Percentiles rank a stretch among this genome's conserved stretches.
These are phyloP conservation scores for Zaprionus lineosus DNA, from an alignment of 2,888 invertebrate species.

Conservation along the genomic window DNA sequence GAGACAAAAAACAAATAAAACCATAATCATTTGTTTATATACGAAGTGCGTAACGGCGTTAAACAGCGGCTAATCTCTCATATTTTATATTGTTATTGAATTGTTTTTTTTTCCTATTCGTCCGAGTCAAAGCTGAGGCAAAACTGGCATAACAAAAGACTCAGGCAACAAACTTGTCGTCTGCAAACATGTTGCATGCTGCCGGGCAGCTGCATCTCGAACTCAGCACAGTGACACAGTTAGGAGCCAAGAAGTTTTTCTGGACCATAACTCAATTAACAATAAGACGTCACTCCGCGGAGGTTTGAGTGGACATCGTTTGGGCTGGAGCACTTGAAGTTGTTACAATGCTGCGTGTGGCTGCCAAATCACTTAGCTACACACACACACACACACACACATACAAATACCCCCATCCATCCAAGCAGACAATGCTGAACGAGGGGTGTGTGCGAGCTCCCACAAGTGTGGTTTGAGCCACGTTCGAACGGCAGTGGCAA, in stretches of 20 bases:
- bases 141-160: constrained; percentile 69
- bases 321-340: constrained; percentile 23
- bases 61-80: constrained; percentile 9
- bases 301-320: constrained; percentile 45
- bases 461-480: constrained; percentile 50
- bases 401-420: neutral
- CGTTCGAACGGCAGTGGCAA: constrained; percentile 56
- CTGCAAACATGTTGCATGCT: constrained; percentile 53
- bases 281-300: constrained; percentile 43
- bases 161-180: constrained; percentile 65
- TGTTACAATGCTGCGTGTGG: constrained; percentile 3
- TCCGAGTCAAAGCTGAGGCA: constrained; percentile 6
- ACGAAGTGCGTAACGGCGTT: constrained; percentile 50
- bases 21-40: constrained; percentile 48
- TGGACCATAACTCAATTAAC: constrained; percentile 62
- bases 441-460: neutral
- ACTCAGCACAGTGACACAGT: constrained; percentile 62
- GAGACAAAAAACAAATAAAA: constrained; percentile 36
- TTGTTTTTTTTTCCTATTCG: constrained; percentile 19
- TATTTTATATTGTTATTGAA: constrained; percentile 10
- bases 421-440: neutral
- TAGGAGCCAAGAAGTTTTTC: constrained; percentile 10
- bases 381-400: constrained; percentile 2
- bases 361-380: too few species aligned
- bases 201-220: constrained; percentile 35